Evolutionary conservation across 2,797 vertebrate species (phyloP), one percentile per base, ranked within the genome.

Genomic region (Lutjanus argentimaculatus): DNA sequence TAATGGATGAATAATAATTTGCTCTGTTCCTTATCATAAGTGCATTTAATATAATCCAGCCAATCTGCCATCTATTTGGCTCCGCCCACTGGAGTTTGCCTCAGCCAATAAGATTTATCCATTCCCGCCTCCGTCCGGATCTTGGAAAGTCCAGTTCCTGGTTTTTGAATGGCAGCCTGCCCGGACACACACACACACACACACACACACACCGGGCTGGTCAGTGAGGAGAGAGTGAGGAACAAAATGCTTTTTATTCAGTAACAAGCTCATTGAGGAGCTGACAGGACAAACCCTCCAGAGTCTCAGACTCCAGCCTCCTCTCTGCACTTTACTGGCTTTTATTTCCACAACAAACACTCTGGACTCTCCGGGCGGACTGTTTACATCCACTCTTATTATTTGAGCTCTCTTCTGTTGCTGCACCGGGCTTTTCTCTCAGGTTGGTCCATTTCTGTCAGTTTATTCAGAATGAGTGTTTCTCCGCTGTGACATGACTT

Each of bases 161-260:
- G 81, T 92, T 90, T 87, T 46, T 11, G 51, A 25, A 52, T 45
- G 16, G 43, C 77, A 68, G 53, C 42, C 42, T 46, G 43, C 49
- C 22, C 46, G 0, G 2, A 46, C 68, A 36, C 55, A 22, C 83
- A 36, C 67, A 25, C 79, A 71, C 61, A 63, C 84, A 59, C 82
- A 67, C 59, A 45, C 72, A 62, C 76, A 75, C 67, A 64, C 25
- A 30, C 25, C 25, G 21, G 59, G 64, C 65, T 76, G 79, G 75
- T 67, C 75, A 83, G 68, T 58, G 84, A 88, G 75, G 71, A 82
- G 72, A 21, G 82, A 67, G 78, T 43, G 86, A 64, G 61, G 59
- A 77, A 75, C 86, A 82, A 53, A 87, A 75, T 81, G 85, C 79
- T 75, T 89, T 88, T 84, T 88, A 89, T 91, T 89, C 89, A 86